Percentiles rank a stretch among this genome's conserved stretches.
phyloP scores from a whole-genome alignment of 2,888 invertebrate species.

The Hedychridium roseum region DNA sequence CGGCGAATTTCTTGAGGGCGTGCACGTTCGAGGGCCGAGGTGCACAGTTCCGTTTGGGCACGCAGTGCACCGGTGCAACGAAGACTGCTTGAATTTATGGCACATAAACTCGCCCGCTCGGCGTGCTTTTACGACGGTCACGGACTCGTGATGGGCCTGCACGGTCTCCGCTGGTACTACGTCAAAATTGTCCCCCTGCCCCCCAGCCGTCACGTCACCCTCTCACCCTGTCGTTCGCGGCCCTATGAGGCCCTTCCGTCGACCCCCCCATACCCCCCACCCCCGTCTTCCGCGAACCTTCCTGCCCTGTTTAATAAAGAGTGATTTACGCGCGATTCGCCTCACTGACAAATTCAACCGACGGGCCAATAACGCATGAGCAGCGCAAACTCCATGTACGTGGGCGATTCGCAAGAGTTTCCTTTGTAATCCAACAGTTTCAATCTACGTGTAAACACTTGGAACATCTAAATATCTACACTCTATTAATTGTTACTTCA shows the following conservation, averaged over 20 bases:
- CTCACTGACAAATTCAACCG: constrained; percentile 40
- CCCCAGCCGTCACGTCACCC: too few relatives aligned
- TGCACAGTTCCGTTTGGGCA: constrained; percentile 31
- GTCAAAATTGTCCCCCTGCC: too few relatives aligned
- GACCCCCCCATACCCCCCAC: constrained; percentile 18
- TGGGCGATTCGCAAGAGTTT: too few relatives aligned
- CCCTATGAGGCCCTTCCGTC: constrained; percentile 21
- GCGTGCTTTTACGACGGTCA: constrained; percentile 38
- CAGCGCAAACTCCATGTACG: too few relatives aligned
- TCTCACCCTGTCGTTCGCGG: too few relatives aligned
- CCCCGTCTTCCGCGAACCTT: constrained; percentile 37
- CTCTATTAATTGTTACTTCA: too few relatives aligned
- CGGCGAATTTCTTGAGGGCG: too few relatives aligned
- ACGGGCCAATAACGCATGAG: too few relatives aligned
- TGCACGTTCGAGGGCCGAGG: background rate
- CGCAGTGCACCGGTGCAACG: constrained; percentile 36
- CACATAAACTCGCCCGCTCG: constrained; percentile 53
- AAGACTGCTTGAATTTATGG: constrained; percentile 57
- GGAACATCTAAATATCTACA: too few relatives aligned
- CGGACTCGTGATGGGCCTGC: constrained; percentile 44
- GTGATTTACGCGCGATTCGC: constrained; percentile 56
- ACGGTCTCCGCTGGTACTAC: too few relatives aligned
- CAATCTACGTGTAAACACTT: too few relatives aligned
- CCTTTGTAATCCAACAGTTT: too few relatives aligned
- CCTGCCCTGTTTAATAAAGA: constrained; percentile 49